Evolutionary conservation across 2,888 invertebrate genomes (phyloP), one percentile per base, ranked within the genome.

Genomic region (Ormyrus rosae): DNA sequence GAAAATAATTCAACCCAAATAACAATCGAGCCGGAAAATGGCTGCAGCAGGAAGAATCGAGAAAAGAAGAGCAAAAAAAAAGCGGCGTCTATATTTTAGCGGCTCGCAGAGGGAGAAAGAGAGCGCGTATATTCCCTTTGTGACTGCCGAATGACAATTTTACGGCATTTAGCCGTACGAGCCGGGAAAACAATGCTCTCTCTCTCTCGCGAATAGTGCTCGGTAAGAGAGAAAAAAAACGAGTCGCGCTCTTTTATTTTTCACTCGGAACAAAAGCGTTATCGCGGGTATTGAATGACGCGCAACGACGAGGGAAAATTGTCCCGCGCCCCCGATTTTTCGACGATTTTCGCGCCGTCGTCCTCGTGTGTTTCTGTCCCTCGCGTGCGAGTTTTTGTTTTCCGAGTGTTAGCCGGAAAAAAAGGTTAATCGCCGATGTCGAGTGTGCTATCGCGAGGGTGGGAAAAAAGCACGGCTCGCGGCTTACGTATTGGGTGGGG

Each of bases 221-320:
- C 5, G 13, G n/a, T 70, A 53, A 53, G 64, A 64, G 53, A 73
- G 13, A 4, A 34, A 34, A 34, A 34, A 34, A 34, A 65, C 13
- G 9, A 10, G 10, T 1, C 8, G 61, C 34, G 10, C 63, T 76
- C 76, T 84, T 86, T 83, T 82, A 82, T 84, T 85, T 86, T 85
- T 83, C 84, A 86, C 83, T 84, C 85, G 84, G 86, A 89, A 88
- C 87, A 87, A 88, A 88, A 88, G 87, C 86, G 87, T 88, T 89
- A 89, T 89, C 87, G 87, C 85, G 88, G 87, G 89, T 88, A 89
- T 89, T 88, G 87, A 89, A 89, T 89, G 87, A 87, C 87, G 84
- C 85, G 83, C 78, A 70, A 70, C 72, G 56, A 11, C 13, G 19
- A 6, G 70, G 81, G 83, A 78, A 84, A 87, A 85, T 86, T 83